Base-by-base conservation (phyloP, 2,113 vertebrate species). In the Raphicerus campestris region DNA sequence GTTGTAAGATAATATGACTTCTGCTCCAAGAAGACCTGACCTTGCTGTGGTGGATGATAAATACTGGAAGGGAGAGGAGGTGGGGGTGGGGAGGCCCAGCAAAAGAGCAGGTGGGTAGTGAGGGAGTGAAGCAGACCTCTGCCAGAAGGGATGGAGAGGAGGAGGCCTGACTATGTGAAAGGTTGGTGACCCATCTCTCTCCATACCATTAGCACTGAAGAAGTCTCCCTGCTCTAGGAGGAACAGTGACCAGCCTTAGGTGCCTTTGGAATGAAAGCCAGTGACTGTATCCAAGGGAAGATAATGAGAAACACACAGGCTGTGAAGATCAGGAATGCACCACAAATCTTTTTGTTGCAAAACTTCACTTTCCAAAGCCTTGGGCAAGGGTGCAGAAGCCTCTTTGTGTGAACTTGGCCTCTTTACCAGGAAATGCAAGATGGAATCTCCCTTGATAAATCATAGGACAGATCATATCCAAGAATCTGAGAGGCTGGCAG, bases 311-410 rank as follows among this genome's bases (percentile, higher is more conserved):
- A 95, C 84, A 92, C 78, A 49, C 14, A 51, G 80, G 56, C 42
- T 6, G 0, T 56, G 56, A 6, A 82, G 58, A 96, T 39, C 90
- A 60, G 90, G 82, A 96, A 94, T 90, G 77, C 55, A 63, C 85
- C 45, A 30, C 61, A 73, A 70, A 83, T 94, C 75, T 94, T 92
- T 73, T 22, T 56, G 61, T 93, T 96, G 95, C 82, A 93, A 97
- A 97, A 95, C 28, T 63, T 73, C 39, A 30, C 70, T 97, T 95
- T 92, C 78, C 56, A 83, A 39, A 89, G 63, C 56, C 80, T 30
- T 58, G 58, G 96, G 42, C 61, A 39, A 95, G 84, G 30, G 42
- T 77, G 10, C 78, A 45, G 89, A 87, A 60, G 56, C 4, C 63
- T 89, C 19, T 87, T 90, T 28, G n/a, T 30, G 66, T 39, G 53